These are phyloP conservation scores for Acipenser transmontanus DNA, from an alignment of 2,797 vertebrate species.

Conservation along the genomic window DNA sequence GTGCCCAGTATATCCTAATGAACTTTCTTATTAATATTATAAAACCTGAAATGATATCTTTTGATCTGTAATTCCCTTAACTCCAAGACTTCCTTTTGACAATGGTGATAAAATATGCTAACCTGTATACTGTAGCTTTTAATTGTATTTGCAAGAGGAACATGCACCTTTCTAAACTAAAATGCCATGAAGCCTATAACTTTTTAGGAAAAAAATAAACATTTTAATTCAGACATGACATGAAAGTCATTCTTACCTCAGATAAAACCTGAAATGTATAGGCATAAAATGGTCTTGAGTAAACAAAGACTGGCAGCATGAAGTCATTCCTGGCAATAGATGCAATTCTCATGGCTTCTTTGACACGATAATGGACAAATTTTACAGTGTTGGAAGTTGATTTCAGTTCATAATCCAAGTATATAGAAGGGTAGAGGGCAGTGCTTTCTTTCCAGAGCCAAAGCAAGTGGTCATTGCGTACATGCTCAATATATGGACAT, in stretches of 20 bases:
- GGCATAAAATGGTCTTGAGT: slow-evolving; percentile 83
- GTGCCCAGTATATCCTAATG: no score
- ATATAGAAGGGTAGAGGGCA: slow-evolving; percentile 79
- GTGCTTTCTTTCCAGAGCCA: slow-evolving; percentile 84
- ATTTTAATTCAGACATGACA: no score
- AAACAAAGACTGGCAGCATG: slow-evolving; percentile 76
- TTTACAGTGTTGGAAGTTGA: slow-evolving; percentile 75
- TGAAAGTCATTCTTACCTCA: slow-evolving; percentile 57
- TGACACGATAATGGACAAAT: slow-evolving; percentile 79
- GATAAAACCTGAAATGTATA: slow-evolving; percentile 75
- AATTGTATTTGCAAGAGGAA: no score
- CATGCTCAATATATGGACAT: slow-evolving; percentile 75
- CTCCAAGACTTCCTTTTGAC: no score
- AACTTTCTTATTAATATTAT: no score
- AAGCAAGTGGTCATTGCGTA: slow-evolving; percentile 73
- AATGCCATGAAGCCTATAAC: no score
- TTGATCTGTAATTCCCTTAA: no score
- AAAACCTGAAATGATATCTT: no score
- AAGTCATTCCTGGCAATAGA: slow-evolving; percentile 67
- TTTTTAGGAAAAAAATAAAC: no score
- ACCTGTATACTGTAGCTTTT: no score
- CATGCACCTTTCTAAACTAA: no score
- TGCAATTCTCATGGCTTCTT: slow-evolving; percentile 79
- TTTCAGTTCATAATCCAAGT: slow-evolving; percentile 74
- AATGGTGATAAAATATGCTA: no score